Evolutionary conservation across 2,797 vertebrate species (phyloP), one percentile per base, ranked within the genome.

Genomic region (Sebastes flavidus): DNA sequence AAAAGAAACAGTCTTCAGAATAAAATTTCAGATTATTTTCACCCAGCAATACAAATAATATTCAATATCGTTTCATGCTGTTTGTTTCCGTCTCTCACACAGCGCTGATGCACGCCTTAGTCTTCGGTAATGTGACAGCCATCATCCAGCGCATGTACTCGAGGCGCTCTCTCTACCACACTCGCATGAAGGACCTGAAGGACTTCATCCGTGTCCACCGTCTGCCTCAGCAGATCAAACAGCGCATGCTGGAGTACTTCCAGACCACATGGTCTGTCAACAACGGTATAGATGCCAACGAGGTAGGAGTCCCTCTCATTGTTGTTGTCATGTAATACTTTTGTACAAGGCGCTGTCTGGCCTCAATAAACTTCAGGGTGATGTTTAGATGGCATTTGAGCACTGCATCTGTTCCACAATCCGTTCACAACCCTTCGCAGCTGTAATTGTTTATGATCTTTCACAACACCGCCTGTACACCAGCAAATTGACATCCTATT

Each of bases 121-220:
- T 99, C 75, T 99, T 99, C 0, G 98, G 98, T n/a, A 99, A 99
- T 0, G 98, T 99, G 89, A 98, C 98, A 0, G 98, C 98, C 91
- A 99, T 99, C 93, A 99, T 99, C 92, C 98, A 99, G 94, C 97
- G 98, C 29, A 98, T 99, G 98, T 99, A 99, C 87, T 98, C 98
- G 0, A 96, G 98, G 3, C 98, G 97, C 11, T 99, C 98, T 0
- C 97, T 98, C 83, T 99, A 99, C 91, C 98, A 99, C 94, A 98
- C 97, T 0, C 98, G 97, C 83, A 97, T 98, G 96, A 98, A 97
- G 88, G 98, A 99, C 94, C 95, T 99, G 87, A 99, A 99, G 93
- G 98, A 99, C 91, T 99, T 99, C 93, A 99, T 99, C 90, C 95
- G 98, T 0, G 97, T 99, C 80, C 98, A 99, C 78, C 95, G 95